A percentile compares a stretch with the other conserved stretches of the same genome.
phyloP scores from a whole-genome alignment of 2,113 vertebrate genomes.

The Bathybates hornii region DNA sequence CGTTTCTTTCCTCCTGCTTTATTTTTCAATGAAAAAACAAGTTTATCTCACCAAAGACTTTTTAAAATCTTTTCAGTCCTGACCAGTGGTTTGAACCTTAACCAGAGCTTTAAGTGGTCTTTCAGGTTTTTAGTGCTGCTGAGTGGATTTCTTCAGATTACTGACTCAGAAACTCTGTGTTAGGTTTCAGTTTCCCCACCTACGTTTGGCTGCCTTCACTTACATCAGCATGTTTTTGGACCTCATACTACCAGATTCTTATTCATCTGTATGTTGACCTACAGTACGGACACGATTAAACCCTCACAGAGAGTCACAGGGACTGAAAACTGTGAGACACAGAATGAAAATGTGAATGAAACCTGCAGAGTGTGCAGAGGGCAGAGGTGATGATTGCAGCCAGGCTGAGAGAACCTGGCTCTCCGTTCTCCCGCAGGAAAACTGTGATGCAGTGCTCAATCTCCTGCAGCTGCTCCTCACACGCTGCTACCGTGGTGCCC shows the following conservation, averaged over 20 bases:
- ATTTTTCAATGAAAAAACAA: fast-evolving
- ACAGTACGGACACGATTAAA: background rate
- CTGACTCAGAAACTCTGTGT: background rate
- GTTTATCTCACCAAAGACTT: fast-evolving
- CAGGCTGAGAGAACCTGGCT: conserved; percentile 85
- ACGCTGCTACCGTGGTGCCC: conserved; percentile 80
- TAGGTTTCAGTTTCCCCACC: background rate
- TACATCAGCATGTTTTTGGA: background rate
- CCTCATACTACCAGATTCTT: background rate
- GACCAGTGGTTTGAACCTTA: background rate
- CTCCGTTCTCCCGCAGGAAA: conserved; percentile 89
- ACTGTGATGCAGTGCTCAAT: conserved; percentile 93
- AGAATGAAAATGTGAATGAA: background rate
- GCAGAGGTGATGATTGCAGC: conserved; percentile 91
- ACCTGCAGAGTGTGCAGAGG: conserved; percentile 90
- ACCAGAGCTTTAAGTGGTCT: background rate
- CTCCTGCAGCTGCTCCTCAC: conserved; percentile 95
- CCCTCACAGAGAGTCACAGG: fast-evolving
- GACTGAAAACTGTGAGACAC: background rate
- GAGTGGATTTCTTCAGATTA: background rate
- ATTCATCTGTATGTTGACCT: fast-evolving
- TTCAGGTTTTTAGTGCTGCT: background rate
- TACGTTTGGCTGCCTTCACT: background rate
- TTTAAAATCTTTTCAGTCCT: background rate
- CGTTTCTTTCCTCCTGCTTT: background rate